Evolutionary conservation across 2,113 vertebrate species (phyloP).

Genomic region (Syrrhaptes paradoxus): DNA sequence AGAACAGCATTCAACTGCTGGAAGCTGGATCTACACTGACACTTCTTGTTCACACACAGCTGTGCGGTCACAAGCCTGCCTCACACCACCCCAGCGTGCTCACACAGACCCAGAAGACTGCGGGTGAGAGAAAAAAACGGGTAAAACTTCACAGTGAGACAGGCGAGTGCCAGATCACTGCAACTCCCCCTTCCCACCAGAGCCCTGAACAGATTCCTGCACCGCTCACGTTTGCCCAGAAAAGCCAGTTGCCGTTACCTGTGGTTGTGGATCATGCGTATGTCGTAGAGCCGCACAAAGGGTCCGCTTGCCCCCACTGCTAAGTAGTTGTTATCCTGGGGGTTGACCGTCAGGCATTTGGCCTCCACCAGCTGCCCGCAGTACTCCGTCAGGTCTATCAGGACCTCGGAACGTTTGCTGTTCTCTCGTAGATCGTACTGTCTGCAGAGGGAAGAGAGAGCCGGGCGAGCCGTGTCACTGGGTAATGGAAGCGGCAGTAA

Average conservation of each 20-base stretch:
- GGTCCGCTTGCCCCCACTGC: slow-evolving; percentile 96
- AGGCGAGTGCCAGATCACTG: fast-evolving
- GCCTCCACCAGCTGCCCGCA: slow-evolving; percentile 97
- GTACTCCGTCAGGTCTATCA: slow-evolving; percentile 96
- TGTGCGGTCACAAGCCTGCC: neutral
- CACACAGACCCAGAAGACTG: neutral
- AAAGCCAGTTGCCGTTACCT: slow-evolving; percentile 68
- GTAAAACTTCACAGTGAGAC: neutral
- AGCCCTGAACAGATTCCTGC: neutral
- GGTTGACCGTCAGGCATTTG: slow-evolving; percentile 96
- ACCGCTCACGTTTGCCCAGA: fast-evolving
- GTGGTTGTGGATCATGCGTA: slow-evolving; percentile 98
- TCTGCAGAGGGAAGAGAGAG: slow-evolving; percentile 66
- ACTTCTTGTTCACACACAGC: neutral
- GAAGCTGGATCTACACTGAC: neutral
- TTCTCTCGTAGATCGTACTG: slow-evolving; percentile 97
- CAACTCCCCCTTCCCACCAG: neutral
- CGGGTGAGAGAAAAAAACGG: neutral
- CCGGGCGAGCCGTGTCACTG: fast-evolving
- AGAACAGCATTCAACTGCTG: neutral
- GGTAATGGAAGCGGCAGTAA: fast-evolving
- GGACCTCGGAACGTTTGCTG: slow-evolving; percentile 93
- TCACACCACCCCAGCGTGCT: neutral
- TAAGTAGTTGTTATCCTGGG: slow-evolving; percentile 95
- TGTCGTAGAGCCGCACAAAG: slow-evolving; percentile 96